Conservation (phyloP, 2,113 vertebrate genomes). For the Dicerorhinus sumatrensis region DNA sequence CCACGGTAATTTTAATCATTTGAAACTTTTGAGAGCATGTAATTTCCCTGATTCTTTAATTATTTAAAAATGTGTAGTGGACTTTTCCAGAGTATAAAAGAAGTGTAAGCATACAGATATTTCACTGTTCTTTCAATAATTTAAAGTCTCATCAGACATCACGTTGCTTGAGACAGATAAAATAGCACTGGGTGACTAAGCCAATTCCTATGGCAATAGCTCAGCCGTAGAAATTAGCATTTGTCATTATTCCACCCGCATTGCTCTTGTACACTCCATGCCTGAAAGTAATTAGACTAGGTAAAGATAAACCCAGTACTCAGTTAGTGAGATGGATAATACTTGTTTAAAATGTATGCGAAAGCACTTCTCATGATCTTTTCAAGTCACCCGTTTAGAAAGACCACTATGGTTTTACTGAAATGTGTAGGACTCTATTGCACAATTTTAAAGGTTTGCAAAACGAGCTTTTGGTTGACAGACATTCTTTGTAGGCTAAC, state of each 20-base stretch:
- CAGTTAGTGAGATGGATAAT: slow-evolving; percentile 25
- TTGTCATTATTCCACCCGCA: neutral
- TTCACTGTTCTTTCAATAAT: neutral
- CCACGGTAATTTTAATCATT: neutral
- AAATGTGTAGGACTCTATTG: neutral
- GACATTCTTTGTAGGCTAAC: neutral
- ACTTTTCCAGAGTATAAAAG: slow-evolving; percentile 7
- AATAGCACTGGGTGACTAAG: neutral
- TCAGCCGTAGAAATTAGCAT: slow-evolving; percentile 37
- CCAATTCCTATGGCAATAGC: slow-evolving; percentile 18
- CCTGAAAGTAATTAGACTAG: slow-evolving; percentile 31
- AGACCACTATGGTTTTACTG: neutral
- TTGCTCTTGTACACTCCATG: neutral
- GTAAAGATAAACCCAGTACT: neutral
- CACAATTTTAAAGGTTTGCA: neutral
- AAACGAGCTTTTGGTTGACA: neutral
- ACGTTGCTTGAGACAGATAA: slow-evolving; percentile 14
- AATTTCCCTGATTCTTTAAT: neutral
- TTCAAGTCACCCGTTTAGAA: neutral
- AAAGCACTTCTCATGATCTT: neutral
- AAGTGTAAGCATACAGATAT: neutral
- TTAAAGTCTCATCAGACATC: neutral
- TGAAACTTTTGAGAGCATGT: neutral
- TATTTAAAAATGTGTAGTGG: neutral
- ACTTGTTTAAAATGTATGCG: neutral